Percentiles rank a stretch among this genome's conserved stretches.
phyloP scores from a whole-genome alignment of 2,113 vertebrate genomes.

The Aleadryas rufinucha region DNA sequence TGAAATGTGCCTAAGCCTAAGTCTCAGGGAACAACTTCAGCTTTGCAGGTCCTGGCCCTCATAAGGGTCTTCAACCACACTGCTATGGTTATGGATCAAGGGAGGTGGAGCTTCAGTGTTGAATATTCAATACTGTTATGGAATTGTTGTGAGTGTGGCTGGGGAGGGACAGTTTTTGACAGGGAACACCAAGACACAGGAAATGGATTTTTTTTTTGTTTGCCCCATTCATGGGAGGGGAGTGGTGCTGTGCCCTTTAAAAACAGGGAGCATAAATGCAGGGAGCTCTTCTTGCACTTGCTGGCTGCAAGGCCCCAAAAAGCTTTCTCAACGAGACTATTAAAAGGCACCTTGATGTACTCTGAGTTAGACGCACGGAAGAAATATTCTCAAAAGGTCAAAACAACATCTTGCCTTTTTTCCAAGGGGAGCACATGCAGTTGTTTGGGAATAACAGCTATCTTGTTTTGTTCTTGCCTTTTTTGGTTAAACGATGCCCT shows the following conservation, averaged over 20 bases:
- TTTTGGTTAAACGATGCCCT: not conserved
- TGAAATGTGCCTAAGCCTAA: not conserved
- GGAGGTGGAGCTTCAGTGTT: not conserved
- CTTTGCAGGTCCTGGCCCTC: not conserved
- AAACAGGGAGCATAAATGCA: not conserved
- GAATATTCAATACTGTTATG: not conserved
- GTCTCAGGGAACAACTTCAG: not conserved
- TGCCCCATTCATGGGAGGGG: fast-evolving
- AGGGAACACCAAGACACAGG: not conserved
- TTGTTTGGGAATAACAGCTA: not conserved
- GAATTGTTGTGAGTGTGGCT: not conserved
- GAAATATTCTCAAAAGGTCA: not conserved
- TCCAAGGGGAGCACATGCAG: not conserved
- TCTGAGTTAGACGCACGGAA: fast-evolving
- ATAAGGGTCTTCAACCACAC: not conserved
- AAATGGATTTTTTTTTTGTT: not conserved
- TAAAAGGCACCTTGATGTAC: no score
- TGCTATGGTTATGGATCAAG: not conserved
- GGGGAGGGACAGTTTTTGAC: not conserved
- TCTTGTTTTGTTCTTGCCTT: not conserved
- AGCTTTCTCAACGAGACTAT: not conserved
- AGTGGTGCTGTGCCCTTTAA: not conserved
- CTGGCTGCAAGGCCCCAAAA: not conserved
- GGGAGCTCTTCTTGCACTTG: not conserved
- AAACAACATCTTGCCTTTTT: not conserved